These are phyloP conservation scores for Callionymus lyra DNA, from an alignment of 2,113 vertebrate genomes.

Conservation along the genomic window DNA sequence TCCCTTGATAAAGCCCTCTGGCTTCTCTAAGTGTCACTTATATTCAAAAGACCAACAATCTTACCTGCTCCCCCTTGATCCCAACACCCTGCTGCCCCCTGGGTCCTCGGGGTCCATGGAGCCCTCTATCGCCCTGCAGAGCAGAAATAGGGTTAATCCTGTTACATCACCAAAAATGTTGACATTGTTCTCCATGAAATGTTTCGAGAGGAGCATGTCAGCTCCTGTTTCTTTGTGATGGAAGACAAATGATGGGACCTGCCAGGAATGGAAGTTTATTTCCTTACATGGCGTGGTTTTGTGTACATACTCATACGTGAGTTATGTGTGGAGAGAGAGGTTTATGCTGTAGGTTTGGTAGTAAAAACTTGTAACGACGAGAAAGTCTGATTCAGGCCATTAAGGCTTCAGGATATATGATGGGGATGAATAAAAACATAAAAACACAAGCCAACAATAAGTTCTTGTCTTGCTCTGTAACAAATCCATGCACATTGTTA, in stretches of 20 bases:
- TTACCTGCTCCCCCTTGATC: slow-evolving; percentile 84
- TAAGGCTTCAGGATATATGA: too few relatives aligned
- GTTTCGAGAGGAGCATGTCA: slow-evolving; percentile 14
- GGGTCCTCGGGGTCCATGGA: slow-evolving; percentile 73
- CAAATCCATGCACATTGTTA: too few relatives aligned
- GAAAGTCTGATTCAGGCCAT: too few relatives aligned
- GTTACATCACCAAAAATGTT: slow-evolving; percentile 19
- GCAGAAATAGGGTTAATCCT: slow-evolving; percentile 37
- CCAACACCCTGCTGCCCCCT: slow-evolving; percentile 73
- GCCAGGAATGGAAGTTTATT: slow-evolving; percentile 15
- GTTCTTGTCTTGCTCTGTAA: too few relatives aligned
- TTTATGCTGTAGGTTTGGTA: too few relatives aligned
- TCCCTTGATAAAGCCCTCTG: not conserved
- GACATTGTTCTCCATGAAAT: slow-evolving; percentile 33
- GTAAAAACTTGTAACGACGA: too few relatives aligned
- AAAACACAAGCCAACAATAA: too few relatives aligned
- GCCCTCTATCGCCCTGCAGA: slow-evolving; percentile 75
- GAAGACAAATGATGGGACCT: slow-evolving; percentile 14
- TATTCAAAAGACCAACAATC: too few relatives aligned
- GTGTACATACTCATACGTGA: not conserved
- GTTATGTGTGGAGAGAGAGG: too few relatives aligned
- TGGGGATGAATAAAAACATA: too few relatives aligned
- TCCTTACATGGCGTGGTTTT: slow-evolving; percentile 1
- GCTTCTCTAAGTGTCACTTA: slow-evolving; percentile 35
- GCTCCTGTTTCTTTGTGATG: slow-evolving; percentile 27